Evolutionary conservation across 2,797 vertebrate genomes (phyloP).

Genomic region (Paratrypauchen microcephalus): DNA sequence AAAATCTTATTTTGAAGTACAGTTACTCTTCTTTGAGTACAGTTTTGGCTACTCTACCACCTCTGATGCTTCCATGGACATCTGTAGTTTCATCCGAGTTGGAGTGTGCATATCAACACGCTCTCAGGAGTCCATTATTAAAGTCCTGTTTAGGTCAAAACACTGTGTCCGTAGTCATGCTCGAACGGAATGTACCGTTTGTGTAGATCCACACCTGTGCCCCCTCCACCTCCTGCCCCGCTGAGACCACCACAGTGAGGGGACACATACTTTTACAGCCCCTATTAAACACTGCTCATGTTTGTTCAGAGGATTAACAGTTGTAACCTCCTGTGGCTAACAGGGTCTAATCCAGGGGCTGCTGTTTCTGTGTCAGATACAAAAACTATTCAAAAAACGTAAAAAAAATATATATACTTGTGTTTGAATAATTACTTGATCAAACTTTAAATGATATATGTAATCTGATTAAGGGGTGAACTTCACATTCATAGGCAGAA

Average conservation of each 20-base stretch:
- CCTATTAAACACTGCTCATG: neutral
- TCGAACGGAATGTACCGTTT: neutral
- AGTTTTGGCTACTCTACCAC: too few species aligned
- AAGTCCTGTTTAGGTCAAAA: conserved; percentile 26
- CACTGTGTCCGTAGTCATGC: neutral
- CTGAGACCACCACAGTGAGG: neutral
- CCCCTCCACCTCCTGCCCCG: neutral
- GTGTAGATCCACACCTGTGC: neutral
- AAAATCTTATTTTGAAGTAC: too few species aligned
- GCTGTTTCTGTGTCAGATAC: too few species aligned
- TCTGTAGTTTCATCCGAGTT: neutral
- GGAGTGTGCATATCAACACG: neutral
- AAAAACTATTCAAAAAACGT: too few species aligned
- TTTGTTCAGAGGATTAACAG: neutral
- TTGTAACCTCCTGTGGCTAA: neutral
- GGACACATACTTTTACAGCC: neutral
- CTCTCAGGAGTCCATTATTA: conserved; percentile 20
- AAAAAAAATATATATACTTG: too few species aligned
- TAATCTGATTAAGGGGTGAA: too few species aligned
- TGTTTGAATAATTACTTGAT: too few species aligned
- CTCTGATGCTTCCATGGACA: too few species aligned
- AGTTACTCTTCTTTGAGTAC: too few species aligned
- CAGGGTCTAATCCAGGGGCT: too few species aligned
- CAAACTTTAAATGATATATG: too few species aligned
- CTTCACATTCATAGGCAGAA: too few species aligned